Base-by-base conservation (phyloP, 2,888 invertebrate genomes). In the Quadroppia sp. region DNA sequence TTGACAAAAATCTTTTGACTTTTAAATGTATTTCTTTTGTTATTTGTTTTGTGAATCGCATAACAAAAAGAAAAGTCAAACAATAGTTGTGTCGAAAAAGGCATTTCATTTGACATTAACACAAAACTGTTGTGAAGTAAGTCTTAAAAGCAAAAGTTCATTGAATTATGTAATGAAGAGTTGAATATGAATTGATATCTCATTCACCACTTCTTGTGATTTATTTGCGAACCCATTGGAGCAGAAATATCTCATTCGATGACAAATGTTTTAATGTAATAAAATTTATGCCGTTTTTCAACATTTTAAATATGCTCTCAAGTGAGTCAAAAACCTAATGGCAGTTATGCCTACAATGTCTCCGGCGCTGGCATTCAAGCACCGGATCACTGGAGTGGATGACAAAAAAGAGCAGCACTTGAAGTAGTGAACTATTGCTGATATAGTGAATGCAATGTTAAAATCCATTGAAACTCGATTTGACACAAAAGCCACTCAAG, bases 401-500 rank as follows among this genome's bases (percentile, higher is more conserved):
- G 48, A 48, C 7, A 11, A 36, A 36, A 4, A 36, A 11, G 4
- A 36, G 36, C 4, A 11, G 36, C 4, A 36, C 36, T 36, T 36
- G 36, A 36, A 11, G 36, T 4, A 36, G 36, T 36, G 36, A 36
- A 36, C 6, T 4, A 36, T 4, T 36, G 36, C 6, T n/a, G n/a
- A n/a, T n/a, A n/a, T n/a, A 36, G 11, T 11, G 36, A 50, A 50
- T 50, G 50, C 6, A 23, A 15, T 56, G 3, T 23, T 56, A n/a
- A n/a, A n/a, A 56, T 56, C 56, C 64, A 64, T 64, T 36, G 32
- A 36, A 64, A 64, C 40, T 17, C 17, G 36, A 64, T 64, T 64
- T 64, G 36, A n/a, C n/a, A 20, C 32, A 30, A 36, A 36, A 64
- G n/a, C 36, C 25, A 36, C 36, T 64, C 64, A 30, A 64, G 20